Evolutionary conservation across 2,797 vertebrate species (phyloP), one percentile per base, ranked within the genome.

Genomic region (Acanthornis magna): DNA sequence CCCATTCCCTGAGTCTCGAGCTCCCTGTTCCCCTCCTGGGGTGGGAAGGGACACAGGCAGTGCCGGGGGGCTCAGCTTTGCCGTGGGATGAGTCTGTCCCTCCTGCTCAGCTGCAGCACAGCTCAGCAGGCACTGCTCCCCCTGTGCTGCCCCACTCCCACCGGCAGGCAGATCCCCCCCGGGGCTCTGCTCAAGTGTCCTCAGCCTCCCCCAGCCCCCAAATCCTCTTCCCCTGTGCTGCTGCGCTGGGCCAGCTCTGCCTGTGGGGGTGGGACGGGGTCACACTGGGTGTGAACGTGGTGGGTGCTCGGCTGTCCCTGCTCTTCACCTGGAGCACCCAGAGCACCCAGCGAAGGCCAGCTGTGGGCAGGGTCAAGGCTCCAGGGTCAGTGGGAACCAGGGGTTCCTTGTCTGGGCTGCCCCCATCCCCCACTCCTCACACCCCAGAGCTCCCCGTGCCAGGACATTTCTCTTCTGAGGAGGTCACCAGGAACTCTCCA

Each of bases 1-100:
- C 32, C 29, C 1, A 0, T n/a, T 50, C 34, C 73, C 19, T 30
- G 51, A 14, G 1, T 36, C 23, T 36, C 1, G 13, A 60, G 7
- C 63, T 72, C 55, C 36, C 47, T 45, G 77, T 14, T 26, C 32
- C 25, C 27, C 21, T 47, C 14, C 43, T 9, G 8, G 25, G 16
- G 7, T 63, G 58, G 74, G 30, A 63, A 9, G 6, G 57, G 81
- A 21, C 23, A 30, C 2, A 3, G 43, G 36, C 71, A 51, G 27
- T 17, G 50, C 36, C 50, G 4, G 25, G 13, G 43, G 58, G 34
- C 48, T 58, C 67, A 58, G 38, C 43, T 40, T 47, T 68, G 61
- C 55, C 36, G 32, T 6, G 8, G 38, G 62, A 27, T 22, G 72
- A 42, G 38, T 40, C 34, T 2, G 1, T 53, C 42, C 58, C 38